These are phyloP conservation scores for Copidosoma aretas DNA, from an alignment of 2,888 invertebrate species.

Conservation along the genomic window DNA sequence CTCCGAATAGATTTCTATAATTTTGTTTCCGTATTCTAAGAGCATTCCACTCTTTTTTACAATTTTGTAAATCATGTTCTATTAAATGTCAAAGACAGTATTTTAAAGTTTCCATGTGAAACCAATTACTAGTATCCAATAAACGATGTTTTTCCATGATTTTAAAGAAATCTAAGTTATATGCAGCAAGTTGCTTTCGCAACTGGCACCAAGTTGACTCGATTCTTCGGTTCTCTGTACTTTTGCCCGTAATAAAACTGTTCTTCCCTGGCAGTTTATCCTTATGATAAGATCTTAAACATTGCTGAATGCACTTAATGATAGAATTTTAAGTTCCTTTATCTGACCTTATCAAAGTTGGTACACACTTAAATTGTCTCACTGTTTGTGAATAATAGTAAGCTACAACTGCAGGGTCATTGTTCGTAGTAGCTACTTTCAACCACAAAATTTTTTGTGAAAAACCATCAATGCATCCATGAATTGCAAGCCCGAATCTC, in stretches of 20 bases:
- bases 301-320: background rate
- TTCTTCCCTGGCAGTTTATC: too few relatives aligned
- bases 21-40: conserved; percentile 24
- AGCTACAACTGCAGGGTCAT: background rate
- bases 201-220: conserved; percentile 31
- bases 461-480: background rate
- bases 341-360: background rate
- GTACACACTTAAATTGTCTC: background rate
- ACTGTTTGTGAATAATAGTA: background rate
- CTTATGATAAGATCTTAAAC: too few relatives aligned
- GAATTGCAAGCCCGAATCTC: background rate
- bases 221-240: background rate
- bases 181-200: conserved; percentile 20
- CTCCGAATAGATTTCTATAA: background rate
- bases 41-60: conserved; percentile 25
- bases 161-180: conserved; percentile 35
- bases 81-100: conserved; percentile 27
- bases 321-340: background rate
- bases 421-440: background rate
- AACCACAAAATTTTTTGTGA: background rate
- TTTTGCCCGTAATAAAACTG: background rate
- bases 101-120: conserved; percentile 25
- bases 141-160: conserved; percentile 17
- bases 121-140: conserved; percentile 11
- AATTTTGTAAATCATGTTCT: conserved; percentile 2